Base-by-base conservation (phyloP, 1,140 invertebrate genomes). In the Adoxophyes honmai region DNA sequence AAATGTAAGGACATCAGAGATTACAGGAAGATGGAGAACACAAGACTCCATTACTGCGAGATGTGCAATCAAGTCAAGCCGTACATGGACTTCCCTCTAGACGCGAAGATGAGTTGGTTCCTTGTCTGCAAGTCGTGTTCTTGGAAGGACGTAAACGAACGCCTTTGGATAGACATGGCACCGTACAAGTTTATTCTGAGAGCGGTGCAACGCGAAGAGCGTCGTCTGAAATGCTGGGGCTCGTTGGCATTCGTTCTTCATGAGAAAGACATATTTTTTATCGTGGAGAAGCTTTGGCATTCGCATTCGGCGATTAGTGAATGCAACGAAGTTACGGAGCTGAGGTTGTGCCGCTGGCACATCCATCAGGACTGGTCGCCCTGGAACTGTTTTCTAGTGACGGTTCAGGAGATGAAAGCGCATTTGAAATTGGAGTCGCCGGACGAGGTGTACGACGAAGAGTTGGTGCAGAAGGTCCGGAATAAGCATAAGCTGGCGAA, bases 301-400 rank as follows among this genome's bases (percentile, higher is more conserved):
- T 90, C 91, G 0, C 91, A 90, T 68, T 95, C 94, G 0, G 90
- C 90, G 1, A 81, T 94, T 6, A 93, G 92, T 54, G 93, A 93
- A 64, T 89, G 85, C 33, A 68, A 70, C 11, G 91, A 94, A 62
- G 71, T 94, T 9, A 90, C 90, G 4, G 73, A 91, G 16, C 69
- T 95, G 37, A 81, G 91, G 36, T 66, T 94, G 14, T 90, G 90
- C 18, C 81, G 93, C 9, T 95, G 93, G 89, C 73, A 90, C 34
- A 78, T 82, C 0, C 64, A 91, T 3, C 70, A 90, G 34, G 91
- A 92, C 36, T 95, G 94, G 94, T 89, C 92, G 6, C 94, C 94
- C 0, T 95, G 93, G 94, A 95, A 95, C 69, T 94, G 93, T 65
- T 90, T 95, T 53, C 72, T 94, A 13, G 75, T 95, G 0, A 94